Conservation (phyloP, 2,797 vertebrate genomes). For the Anguilla obscura region DNA sequence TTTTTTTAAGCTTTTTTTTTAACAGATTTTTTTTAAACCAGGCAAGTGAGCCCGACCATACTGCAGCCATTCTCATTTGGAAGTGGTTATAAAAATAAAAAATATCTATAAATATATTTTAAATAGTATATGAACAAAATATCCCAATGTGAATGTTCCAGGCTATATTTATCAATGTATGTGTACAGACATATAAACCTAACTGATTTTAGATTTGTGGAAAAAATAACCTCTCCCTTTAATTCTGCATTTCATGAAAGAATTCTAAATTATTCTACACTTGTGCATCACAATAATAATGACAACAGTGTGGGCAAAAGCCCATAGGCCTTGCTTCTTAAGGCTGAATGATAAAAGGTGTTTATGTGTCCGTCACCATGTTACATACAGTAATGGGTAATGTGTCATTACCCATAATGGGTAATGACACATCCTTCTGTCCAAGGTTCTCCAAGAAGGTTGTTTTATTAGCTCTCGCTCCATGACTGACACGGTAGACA, state of each 20-base stretch:
- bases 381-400: not conserved
- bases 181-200: not conserved
- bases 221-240: too few species aligned
- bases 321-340: not conserved
- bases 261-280: not conserved
- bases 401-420: too few species aligned
- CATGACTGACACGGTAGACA: not conserved
- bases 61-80: conserved; percentile 5
- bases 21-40: conserved; percentile 24
- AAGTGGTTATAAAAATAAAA: too few species aligned
- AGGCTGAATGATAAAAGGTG: not conserved
- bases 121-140: too few species aligned
- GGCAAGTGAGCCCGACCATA: conserved; percentile 27
- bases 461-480: not conserved
- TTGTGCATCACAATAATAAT: not conserved
- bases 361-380: not conserved
- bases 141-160: too few species aligned
- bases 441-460: too few species aligned
- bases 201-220: too few species aligned
- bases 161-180: not conserved
- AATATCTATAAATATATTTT: too few species aligned
- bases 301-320: not conserved
- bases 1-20: too few species aligned
- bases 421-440: too few species aligned
- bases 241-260: not conserved